Conservation (phyloP, 2,113 vertebrate genomes). For the Syrrhaptes paradoxus region DNA sequence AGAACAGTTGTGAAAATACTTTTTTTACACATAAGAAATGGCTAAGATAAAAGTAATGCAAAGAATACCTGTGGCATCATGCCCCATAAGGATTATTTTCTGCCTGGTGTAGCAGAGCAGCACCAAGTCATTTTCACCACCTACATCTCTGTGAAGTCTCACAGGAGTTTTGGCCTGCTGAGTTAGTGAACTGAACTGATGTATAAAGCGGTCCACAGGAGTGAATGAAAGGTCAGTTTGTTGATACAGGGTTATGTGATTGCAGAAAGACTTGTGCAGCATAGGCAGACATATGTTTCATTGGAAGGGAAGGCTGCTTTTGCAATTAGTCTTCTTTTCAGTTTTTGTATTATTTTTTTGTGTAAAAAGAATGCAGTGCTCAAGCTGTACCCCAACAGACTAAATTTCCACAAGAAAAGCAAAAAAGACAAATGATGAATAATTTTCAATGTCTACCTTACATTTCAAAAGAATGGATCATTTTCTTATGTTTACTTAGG, state of each 20-base stretch:
- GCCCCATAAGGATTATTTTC: fast-evolving
- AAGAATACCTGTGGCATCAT: background rate
- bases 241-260: background rate
- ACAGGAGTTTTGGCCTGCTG: background rate
- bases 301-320: background rate
- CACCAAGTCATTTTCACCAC: background rate
- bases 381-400: background rate
- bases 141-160: background rate
- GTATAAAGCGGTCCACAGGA: background rate
- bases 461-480: background rate
- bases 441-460: background rate
- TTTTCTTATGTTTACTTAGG: background rate
- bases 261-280: background rate
- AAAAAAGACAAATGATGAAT: background rate
- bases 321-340: background rate
- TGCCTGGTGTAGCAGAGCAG: background rate
- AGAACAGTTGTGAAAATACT: background rate
- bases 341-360: background rate
- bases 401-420: background rate
- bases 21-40: background rate
- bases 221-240: background rate
- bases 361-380: background rate
- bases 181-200: background rate
- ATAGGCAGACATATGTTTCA: background rate
- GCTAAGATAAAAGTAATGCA: background rate